Percentiles rank a stretch among this genome's conserved stretches.
These are phyloP conservation scores for Cladopsammia gracilis DNA, from an alignment of 64 coral and sea anemone species.

Conservation along the genomic window DNA sequence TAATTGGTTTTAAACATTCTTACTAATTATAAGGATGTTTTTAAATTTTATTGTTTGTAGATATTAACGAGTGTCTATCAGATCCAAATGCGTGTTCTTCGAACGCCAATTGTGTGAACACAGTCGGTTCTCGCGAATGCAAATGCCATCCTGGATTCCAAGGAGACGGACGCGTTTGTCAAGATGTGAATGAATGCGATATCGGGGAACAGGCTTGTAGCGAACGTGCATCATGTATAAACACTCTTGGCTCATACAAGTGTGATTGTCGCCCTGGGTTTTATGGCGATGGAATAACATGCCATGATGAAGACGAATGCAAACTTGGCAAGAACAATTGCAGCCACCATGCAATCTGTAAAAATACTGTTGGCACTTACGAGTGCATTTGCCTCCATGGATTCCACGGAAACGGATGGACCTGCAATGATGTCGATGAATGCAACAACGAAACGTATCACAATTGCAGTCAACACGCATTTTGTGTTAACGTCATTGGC, in stretches of 20 bases:
- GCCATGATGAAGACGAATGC: constrained; percentile 1
- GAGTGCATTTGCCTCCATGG: constrained; percentile 7
- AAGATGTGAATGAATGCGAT: background rate
- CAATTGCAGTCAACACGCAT: background rate
- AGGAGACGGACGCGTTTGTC: background rate
- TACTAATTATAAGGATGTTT: background rate
- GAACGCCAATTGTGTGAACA: background rate
- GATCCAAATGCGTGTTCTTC: background rate
- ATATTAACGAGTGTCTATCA: constrained; percentile 1
- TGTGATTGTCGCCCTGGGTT: background rate
- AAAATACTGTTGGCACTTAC: background rate
- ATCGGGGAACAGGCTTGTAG: background rate
- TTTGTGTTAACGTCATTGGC: background rate
- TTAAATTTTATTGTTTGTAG: background rate
- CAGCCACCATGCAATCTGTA: background rate
- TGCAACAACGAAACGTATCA: background rate
- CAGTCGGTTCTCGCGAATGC: background rate
- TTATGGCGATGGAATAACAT: background rate
- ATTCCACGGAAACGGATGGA: constrained; percentile 6
- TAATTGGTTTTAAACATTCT: no score
- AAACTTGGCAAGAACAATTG: background rate
- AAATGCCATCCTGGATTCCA: background rate
- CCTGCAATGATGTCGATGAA: constrained; percentile 36
- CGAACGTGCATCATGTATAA: background rate
- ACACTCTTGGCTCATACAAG: constrained; percentile 10